These are phyloP conservation scores for Acrocephalus scirpaceus DNA, from an alignment of 2,797 vertebrate genomes.

Conservation along the genomic window DNA sequence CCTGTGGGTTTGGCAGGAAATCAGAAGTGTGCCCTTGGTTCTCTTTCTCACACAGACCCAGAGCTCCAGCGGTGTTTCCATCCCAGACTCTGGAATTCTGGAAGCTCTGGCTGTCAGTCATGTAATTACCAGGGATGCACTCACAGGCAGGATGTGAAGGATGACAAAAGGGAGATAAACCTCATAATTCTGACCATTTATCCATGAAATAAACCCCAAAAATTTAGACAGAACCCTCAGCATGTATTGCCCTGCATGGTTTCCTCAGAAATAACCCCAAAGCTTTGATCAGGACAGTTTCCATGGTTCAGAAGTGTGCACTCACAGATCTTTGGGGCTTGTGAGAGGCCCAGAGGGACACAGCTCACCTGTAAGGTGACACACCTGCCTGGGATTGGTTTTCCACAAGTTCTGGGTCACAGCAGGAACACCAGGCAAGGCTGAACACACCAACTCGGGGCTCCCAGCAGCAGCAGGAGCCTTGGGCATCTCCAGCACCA, in stretches of 20 bases:
- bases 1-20: not conserved
- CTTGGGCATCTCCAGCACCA: not conserved
- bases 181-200: not conserved
- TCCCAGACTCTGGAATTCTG: not conserved
- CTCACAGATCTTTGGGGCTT: not conserved
- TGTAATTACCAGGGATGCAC: not conserved
- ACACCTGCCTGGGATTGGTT: not conserved
- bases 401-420: not conserved
- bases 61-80: accelerated
- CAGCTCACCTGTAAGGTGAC: not conserved
- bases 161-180: not conserved
- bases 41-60: not conserved
- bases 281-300: not conserved
- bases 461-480: not conserved
- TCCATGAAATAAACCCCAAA: accelerated
- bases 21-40: not conserved
- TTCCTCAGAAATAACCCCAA: not conserved
- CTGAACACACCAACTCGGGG: not conserved
- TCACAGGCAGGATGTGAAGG: not conserved
- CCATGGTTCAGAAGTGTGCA: accelerated
- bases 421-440: not conserved
- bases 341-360: not conserved
- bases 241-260: accelerated
- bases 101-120: not conserved
- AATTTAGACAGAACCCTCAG: not conserved